Evolutionary conservation across 2,888 invertebrate species (phyloP).

Genomic region (Galerucella nymphaeae): DNA sequence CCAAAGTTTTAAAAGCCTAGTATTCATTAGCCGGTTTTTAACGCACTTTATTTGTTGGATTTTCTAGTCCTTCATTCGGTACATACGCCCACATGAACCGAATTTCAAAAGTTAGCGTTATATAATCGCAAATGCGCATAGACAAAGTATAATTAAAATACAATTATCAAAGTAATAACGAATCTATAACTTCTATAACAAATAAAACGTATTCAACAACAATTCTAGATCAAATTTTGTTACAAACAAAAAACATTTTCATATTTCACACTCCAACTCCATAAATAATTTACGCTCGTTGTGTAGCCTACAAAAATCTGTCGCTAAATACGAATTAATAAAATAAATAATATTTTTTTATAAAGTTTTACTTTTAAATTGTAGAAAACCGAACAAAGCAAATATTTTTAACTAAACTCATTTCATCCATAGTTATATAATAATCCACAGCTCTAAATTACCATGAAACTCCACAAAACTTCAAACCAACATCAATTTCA

Average conservation of each 20-base stretch:
- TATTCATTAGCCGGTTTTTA: neutral
- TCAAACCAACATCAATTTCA: neutral
- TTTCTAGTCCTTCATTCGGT: neutral
- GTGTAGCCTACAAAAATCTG: neutral
- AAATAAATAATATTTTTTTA: too few species aligned
- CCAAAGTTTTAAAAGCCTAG: too few species aligned
- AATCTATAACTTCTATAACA: neutral
- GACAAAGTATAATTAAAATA: conserved; percentile 7
- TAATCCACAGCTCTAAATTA: neutral
- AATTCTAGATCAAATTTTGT: neutral
- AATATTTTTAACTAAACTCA: neutral
- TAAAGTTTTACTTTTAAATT: too few species aligned
- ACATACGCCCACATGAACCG: conserved; percentile 7
- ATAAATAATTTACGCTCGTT: neutral
- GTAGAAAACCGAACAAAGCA: too few species aligned
- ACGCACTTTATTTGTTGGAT: neutral
- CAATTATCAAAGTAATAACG: neutral
- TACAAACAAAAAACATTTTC: neutral
- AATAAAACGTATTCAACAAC: too few species aligned
- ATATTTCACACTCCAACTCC: neutral
- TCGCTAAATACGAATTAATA: too few species aligned
- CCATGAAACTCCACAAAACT: neutral
- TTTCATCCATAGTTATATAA: neutral
- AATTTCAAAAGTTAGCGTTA: conserved; percentile 14
- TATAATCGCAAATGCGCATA: conserved; percentile 19